These are phyloP conservation scores for Abrostola triplasia DNA, from an alignment of 2,888 invertebrate genomes.

Conservation along the genomic window DNA sequence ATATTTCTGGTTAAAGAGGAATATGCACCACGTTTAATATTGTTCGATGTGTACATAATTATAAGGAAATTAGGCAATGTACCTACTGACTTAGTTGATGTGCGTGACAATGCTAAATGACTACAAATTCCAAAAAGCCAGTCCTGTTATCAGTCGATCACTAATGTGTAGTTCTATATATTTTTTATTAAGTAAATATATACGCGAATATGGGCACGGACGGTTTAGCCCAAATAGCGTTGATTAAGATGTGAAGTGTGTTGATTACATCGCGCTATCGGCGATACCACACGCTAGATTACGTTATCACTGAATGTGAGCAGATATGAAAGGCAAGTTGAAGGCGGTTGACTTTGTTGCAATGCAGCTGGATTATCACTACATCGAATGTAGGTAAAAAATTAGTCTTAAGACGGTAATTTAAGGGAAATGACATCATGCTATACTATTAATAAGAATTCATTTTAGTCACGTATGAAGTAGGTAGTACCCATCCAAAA, in stretches of 20 bases:
- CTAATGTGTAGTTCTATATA: slow-evolving; percentile 23
- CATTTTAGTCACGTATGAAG: too few relatives aligned
- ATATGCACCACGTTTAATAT: background rate
- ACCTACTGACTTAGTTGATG: too few relatives aligned
- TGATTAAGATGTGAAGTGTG: slow-evolving; percentile 68
- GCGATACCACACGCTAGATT: slow-evolving; percentile 64
- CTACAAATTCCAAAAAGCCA: background rate
- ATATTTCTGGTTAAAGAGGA: background rate
- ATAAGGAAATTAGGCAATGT: too few relatives aligned
- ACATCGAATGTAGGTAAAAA: background rate
- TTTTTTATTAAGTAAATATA: slow-evolving; percentile 29
- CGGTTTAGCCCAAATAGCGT: slow-evolving; percentile 55
- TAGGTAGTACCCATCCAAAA: too few relatives aligned
- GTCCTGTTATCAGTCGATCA: slow-evolving; percentile 15
- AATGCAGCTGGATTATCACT: slow-evolving; percentile 26
- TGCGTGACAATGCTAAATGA: too few relatives aligned
- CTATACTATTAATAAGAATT: too few relatives aligned
- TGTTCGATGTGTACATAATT: background rate
- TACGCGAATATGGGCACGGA: slow-evolving; percentile 38
- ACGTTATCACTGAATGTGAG: slow-evolving; percentile 67
- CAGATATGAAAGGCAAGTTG: slow-evolving; percentile 55
- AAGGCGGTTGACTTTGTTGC: slow-evolving; percentile 47
- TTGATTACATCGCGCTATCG: slow-evolving; percentile 65
- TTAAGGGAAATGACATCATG: too few relatives aligned
- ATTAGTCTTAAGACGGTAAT: too few relatives aligned